phyloP scores from a whole-genome alignment of 2,113 vertebrate genomes.

The Salvelinus alpinus region DNA sequence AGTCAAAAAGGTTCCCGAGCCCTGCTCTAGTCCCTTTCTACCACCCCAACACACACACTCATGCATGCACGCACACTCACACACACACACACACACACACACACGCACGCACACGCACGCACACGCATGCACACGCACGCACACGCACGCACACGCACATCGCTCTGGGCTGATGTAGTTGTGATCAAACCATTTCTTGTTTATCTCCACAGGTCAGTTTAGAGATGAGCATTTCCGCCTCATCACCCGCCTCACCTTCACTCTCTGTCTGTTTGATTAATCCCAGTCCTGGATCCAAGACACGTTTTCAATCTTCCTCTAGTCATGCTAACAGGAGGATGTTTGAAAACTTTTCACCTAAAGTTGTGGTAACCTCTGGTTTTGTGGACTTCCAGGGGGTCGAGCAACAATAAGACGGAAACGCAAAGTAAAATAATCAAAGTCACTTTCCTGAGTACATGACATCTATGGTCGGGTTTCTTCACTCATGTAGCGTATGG shows the following conservation, averaged over 20 bases:
- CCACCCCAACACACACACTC: conserved; percentile 15
- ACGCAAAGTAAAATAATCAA: conserved; percentile 74
- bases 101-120: conserved; percentile 35
- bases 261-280: conserved; percentile 50
- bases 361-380: conserved; percentile 57
- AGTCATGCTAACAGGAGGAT: conserved; percentile 65
- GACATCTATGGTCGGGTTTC: conserved; percentile 29
- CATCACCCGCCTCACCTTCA: conserved; percentile 46
- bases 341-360: conserved; percentile 60
- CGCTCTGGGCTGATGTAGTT: conserved; percentile 41
- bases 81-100: conserved; percentile 35
- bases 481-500: conserved; percentile 22
- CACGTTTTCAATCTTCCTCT: conserved; percentile 61
- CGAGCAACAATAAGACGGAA: conserved; percentile 70
- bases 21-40: not conserved
- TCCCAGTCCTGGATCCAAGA: conserved; percentile 44
- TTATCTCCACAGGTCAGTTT: conserved; percentile 51
- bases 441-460: conserved; percentile 70
- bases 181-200: conserved; percentile 38
- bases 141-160: conserved; percentile 14
- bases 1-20: too few species aligned
- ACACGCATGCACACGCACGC: conserved; percentile 36
- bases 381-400: conserved; percentile 52
- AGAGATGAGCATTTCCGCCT: conserved; percentile 58
- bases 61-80: conserved; percentile 32